Base-by-base conservation (phyloP, 2,888 invertebrate species). In the Hylaea fasciaria region DNA sequence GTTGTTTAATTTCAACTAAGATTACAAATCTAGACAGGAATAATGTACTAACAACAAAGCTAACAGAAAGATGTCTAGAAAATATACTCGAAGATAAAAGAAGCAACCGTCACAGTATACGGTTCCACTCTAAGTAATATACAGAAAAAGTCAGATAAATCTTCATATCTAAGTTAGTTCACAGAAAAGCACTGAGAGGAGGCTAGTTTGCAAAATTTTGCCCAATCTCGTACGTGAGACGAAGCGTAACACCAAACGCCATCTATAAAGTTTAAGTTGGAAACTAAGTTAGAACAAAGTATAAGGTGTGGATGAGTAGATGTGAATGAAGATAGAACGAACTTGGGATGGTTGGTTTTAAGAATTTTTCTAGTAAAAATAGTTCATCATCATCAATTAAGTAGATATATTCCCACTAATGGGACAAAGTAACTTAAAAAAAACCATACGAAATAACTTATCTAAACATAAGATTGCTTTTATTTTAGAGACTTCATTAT, bases 211-310 rank as follows among this genome's bases (percentile, higher is more conserved):
- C 49, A 53, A 63, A 58, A 52, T 59, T 64, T 11, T 65, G 44
- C 46, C 53, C 58, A 69, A 69, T 70, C 57, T 62, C 54, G 62
- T 54, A 50, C 50, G 62, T 62, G 66, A 62, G 60, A 58, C 60
- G 44, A 37, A 61, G 64, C 63, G 49, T 48, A 46, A 61, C 58
- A 50, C 65, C 64, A 65, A 72, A 69, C 66, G 62, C 59, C 62
- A 66, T 62, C 55, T 54, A 16, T 54, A 61, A 68, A 75, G 60
- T 66, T 49, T 53, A 29, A 51, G 46, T 46, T 29, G 37, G 46
- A 62, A 73, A 75, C 70, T 62, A 63, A 71, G 69, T 71, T 70
- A 64, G 57, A 69, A 69, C 62, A 51, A 62, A 71, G 66, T 71
- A 32, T 37, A 53, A 64, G 28, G 40, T 46, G 11, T 11, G n/a